phyloP scores from a whole-genome alignment of 1,140 invertebrate species.

The Penaeus vannamei region DNA sequence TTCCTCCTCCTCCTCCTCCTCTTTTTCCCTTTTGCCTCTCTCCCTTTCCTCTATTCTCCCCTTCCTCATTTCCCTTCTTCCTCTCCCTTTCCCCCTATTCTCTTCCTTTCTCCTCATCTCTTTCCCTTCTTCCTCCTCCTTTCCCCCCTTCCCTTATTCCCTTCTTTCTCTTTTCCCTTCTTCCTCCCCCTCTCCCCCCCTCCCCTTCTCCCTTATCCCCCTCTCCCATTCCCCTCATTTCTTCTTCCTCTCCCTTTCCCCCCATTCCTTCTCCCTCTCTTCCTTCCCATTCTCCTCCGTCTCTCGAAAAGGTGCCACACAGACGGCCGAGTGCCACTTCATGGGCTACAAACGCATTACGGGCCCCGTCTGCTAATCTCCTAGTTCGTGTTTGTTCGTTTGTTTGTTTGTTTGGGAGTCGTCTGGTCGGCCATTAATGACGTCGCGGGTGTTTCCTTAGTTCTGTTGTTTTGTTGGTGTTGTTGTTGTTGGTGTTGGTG shows the following conservation, averaged over 20 bases:
- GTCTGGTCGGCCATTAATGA: too few relatives aligned
- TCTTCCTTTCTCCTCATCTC: constrained; percentile 2
- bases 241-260: not conserved
- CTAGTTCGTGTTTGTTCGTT: too few relatives aligned
- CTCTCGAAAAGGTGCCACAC: too few relatives aligned
- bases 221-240: not conserved
- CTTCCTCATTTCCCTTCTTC: not conserved
- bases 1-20: not conserved
- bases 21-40: not conserved
- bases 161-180: not conserved
- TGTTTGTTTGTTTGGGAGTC: too few relatives aligned
- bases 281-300: too few relatives aligned
- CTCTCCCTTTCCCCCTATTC: not conserved
- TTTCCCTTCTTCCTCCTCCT: not conserved
- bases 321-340: too few relatives aligned
- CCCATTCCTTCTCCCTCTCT: not conserved
- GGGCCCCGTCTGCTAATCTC: too few relatives aligned
- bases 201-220: not conserved
- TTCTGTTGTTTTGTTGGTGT: too few relatives aligned
- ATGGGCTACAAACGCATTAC: too few relatives aligned
- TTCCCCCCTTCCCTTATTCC: constrained; percentile 18
- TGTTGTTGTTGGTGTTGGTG: too few relatives aligned
- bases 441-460: too few relatives aligned
- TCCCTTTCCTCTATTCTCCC: not conserved
- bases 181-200: not conserved